Evolutionary conservation across 2,797 vertebrate genomes (phyloP), one percentile per base, ranked within the genome.

Genomic region (Neomorphus geoffroyi): DNA sequence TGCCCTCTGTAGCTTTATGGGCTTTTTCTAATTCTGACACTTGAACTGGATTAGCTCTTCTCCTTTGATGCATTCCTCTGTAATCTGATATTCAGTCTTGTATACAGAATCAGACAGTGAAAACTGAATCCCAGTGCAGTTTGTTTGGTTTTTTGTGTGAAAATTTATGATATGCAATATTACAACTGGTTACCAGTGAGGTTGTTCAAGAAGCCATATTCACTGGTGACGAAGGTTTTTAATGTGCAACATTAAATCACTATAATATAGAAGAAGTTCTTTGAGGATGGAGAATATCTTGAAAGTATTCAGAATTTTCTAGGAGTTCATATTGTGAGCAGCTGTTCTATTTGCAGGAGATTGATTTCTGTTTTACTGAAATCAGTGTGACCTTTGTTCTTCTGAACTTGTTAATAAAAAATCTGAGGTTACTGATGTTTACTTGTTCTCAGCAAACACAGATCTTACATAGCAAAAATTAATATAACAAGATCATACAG

Each of bases 321-420:
- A 79, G 60, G 53, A 45, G 37, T 79, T 89, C 6, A 9, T 62
- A 41, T 60, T 92, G 54, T 32, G 56, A 26, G 56, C 39, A 60
- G 57, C 27, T 75, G 28, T 74, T 86, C 28, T 79, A 7, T 43
- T 77, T 57, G 46, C 37, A 83, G 70, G 48, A 30, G 24, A 41
- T 46, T 56, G 37, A 67, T 65, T 41, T 87, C 67, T 82, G 9
- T 93, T 70, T 67, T 64, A 37, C 35, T 85, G 72, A 91, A 87
- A 78, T 71, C 16, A 27, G 0, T 80, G 67, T 80, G 71, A 82
- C 30, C 57, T 88, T n/a, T 86, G 5, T 85, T 79, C 61, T 83
- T 82, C 50, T 80, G 41, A 86, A 83, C 13, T 71, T 85, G 32
- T 89, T 71, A 96, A 93, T 94, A 96, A 96, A 92, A 86, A 26